A percentile compares a stretch with the other conserved stretches of the same genome.
Evolutionary conservation across 1,140 invertebrate species (phyloP).

Genomic region (Ceratosolen solmsi): DNA sequence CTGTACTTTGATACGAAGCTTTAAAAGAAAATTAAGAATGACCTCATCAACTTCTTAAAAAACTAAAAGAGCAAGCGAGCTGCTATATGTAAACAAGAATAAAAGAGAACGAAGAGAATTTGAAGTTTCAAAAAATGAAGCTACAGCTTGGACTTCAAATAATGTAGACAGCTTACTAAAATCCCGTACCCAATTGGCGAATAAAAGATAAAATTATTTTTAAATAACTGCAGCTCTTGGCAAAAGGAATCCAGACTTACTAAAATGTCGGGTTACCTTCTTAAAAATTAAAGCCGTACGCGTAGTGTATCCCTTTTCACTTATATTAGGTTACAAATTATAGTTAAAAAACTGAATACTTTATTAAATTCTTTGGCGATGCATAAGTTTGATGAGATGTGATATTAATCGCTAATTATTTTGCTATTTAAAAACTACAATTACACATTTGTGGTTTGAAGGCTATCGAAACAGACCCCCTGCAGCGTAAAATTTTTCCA

Average conservation of each 20-base stretch:
- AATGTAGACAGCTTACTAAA: conserved; percentile 6
- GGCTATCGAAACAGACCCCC: neutral
- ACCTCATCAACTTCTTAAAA: neutral
- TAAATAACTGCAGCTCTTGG: conserved; percentile 2
- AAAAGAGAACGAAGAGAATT: neutral
- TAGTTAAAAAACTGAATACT: conserved; percentile 13
- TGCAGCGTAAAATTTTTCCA: neutral
- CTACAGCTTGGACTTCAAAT: neutral
- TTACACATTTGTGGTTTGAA: neutral
- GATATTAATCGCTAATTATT: conserved; percentile 7
- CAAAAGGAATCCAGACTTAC: neutral
- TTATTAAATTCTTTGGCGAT: neutral
- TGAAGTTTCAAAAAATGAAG: conserved; percentile 4
- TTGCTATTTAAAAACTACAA: neutral
- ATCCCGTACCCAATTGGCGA: conserved; percentile 1
- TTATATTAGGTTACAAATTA: conserved; percentile 18
- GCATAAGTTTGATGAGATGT: neutral
- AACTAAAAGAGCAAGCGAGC: neutral
- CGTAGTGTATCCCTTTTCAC: neutral
- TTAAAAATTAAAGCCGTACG: neutral
- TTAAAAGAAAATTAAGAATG: neutral
- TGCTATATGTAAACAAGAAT: neutral
- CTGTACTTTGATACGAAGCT: neutral
- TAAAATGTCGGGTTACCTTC: neutral
- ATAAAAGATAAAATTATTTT: conserved; percentile 21